Evolutionary conservation across 1,140 invertebrate genomes (phyloP).

Genomic region (Tetranychus cinnabarinus): DNA sequence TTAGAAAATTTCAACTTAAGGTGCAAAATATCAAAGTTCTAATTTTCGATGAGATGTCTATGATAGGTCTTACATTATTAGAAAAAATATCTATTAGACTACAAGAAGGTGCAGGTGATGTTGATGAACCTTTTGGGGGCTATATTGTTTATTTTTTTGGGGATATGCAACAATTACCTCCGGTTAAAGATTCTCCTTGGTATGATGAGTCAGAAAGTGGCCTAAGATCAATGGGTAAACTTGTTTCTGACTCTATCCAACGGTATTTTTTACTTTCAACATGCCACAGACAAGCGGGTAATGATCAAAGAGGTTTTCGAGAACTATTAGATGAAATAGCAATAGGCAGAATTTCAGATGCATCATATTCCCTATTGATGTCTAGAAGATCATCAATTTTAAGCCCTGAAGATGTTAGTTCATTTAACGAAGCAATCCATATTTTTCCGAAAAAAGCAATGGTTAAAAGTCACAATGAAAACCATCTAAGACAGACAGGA

Average conservation of each 20-base stretch:
- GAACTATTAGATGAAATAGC: background rate
- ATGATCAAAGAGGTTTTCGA: background rate
- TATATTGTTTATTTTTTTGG: background rate
- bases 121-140: background rate
- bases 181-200: background rate
- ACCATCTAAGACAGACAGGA: background rate
- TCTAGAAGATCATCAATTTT: background rate
- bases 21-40: background rate
- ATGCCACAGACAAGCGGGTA: background rate
- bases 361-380: background rate
- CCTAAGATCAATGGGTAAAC: background rate
- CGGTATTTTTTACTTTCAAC: background rate
- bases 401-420: background rate
- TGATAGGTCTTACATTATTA: background rate
- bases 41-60: background rate
- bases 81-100: background rate
- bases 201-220: background rate
- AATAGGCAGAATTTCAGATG: background rate
- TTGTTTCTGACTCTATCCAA: background rate
- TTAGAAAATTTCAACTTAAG: background rate
- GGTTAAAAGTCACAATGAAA: background rate
- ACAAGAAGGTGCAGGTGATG: background rate
- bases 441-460: background rate
- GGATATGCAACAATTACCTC: background rate
- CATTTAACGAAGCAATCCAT: background rate